Conservation (phyloP, 2,888 invertebrate species). For the Meghimatium bilineatum region DNA sequence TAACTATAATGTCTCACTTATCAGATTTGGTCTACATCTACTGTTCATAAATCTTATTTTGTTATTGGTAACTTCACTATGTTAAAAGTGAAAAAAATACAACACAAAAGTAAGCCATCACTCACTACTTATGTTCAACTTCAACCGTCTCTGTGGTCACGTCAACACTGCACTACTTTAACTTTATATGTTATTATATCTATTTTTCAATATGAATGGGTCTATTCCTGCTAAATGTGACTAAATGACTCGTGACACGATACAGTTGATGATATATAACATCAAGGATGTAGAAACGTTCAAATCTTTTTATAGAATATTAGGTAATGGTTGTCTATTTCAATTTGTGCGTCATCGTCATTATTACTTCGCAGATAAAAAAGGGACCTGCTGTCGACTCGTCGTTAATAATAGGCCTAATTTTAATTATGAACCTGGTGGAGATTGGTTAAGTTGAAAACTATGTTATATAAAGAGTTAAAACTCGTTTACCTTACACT, state of each 20-base stretch:
- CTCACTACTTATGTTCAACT: no score
- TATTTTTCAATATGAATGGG: conserved; percentile 13
- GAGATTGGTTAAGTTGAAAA: background rate
- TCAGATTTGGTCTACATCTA: no score
- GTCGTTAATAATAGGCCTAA: background rate
- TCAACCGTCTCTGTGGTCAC: no score
- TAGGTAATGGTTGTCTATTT: conserved; percentile 14
- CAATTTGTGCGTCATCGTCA: background rate
- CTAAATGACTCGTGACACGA: conserved; percentile 6
- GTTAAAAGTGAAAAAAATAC: no score
- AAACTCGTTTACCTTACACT: background rate
- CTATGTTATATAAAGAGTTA: background rate
- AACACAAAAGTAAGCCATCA: no score
- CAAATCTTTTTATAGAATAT: conserved; percentile 12
- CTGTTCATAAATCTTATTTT: no score
- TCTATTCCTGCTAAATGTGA: background rate
- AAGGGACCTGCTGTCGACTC: background rate
- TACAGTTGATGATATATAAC: background rate
- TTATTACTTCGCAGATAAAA: background rate
- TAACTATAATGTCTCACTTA: no score
- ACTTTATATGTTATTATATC: no score
- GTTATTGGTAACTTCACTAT: no score
- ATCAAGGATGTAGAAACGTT: background rate
- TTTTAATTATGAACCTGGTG: no score
- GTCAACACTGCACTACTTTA: no score